phyloP scores from a whole-genome alignment of 2,113 vertebrate species.

The Coptodon bakossiorum region DNA sequence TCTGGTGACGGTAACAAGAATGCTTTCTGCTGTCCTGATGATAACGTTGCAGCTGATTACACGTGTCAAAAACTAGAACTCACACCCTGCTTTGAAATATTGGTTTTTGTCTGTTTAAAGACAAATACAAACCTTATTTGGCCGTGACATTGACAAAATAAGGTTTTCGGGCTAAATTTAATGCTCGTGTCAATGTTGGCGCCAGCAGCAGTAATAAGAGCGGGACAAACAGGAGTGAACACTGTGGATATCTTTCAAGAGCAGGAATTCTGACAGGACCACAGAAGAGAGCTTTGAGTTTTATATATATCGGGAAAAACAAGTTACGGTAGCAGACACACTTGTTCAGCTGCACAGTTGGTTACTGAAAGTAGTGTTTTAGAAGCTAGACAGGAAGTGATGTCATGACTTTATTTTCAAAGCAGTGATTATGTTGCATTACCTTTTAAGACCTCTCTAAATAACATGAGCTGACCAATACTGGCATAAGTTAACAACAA shows the following conservation, averaged over 20 bases:
- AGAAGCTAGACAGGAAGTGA: background rate
- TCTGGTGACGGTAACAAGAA: background rate
- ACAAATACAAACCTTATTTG: background rate
- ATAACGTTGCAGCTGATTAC: background rate
- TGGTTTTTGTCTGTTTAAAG: background rate
- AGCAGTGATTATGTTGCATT: background rate
- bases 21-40: background rate
- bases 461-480: background rate
- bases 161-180: background rate
- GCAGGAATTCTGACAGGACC: background rate
- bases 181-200: background rate
- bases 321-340: rapidly evolving
- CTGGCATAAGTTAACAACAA: background rate
- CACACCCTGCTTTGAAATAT: background rate
- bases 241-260: background rate
- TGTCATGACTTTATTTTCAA: background rate
- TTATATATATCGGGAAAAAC: background rate
- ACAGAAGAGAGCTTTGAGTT: background rate
- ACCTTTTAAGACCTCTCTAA: background rate
- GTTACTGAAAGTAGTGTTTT: background rate
- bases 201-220: rapidly evolving
- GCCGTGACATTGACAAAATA: background rate
- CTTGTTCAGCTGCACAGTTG: background rate
- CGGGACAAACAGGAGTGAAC: background rate
- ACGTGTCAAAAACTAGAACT: background rate